Evolutionary conservation across 2,888 invertebrate species (phyloP).

Genomic region (Epirrhoe alternata): DNA sequence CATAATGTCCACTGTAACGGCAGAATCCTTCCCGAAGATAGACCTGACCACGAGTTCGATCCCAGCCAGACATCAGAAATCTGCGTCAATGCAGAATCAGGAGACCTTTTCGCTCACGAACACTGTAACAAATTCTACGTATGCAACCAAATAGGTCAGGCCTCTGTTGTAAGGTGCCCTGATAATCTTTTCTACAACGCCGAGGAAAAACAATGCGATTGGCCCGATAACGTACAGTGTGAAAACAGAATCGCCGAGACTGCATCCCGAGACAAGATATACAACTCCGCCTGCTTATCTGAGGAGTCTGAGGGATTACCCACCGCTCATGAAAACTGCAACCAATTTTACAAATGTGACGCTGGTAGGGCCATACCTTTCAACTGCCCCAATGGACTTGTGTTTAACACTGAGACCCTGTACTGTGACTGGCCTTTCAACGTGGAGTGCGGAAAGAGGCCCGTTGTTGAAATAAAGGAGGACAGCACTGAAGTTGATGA

Average conservation of each 20-base stretch:
- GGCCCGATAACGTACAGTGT: slow-evolving; percentile 40
- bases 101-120: slow-evolving; percentile 42
- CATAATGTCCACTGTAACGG: slow-evolving; percentile 31
- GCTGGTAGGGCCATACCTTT: slow-evolving; percentile 26
- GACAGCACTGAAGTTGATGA: background rate
- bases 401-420: slow-evolving; percentile 30
- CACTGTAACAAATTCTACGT: slow-evolving; percentile 41
- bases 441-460: slow-evolving; percentile 36
- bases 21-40: slow-evolving; percentile 21
- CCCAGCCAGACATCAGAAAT: slow-evolving; percentile 31
- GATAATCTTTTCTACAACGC: slow-evolving; percentile 35
- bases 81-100: slow-evolving; percentile 29
- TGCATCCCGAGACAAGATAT: background rate
- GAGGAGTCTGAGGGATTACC: slow-evolving; percentile 31
- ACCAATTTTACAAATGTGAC: slow-evolving; percentile 41
- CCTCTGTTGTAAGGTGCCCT: slow-evolving; percentile 30
- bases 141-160: slow-evolving; percentile 24
- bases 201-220: slow-evolving; percentile 34
- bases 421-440: slow-evolving; percentile 42
- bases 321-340: slow-evolving; percentile 41
- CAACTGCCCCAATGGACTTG: slow-evolving; percentile 33
- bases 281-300: slow-evolving; percentile 23
- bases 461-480: slow-evolving; percentile 11
- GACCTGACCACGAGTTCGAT: slow-evolving; percentile 20
- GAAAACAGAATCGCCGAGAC: slow-evolving; percentile 22